These are phyloP conservation scores for Hydra vulgaris DNA, from an alignment of 30 jellyfish, hydroid and myxozoan genomes.

Conservation along the genomic window DNA sequence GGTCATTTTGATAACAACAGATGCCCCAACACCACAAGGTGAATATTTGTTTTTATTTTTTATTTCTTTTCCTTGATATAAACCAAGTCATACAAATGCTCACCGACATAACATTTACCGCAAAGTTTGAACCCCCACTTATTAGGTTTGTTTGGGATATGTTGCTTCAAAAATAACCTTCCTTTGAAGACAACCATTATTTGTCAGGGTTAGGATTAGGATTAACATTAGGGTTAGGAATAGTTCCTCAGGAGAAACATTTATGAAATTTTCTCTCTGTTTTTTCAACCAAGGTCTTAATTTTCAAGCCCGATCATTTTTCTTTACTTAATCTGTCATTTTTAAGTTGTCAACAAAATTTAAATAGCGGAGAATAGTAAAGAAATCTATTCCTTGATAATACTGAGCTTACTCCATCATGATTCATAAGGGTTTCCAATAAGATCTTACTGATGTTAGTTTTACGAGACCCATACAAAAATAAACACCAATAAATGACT, in stretches of 20 bases:
- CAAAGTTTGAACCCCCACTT: slow-evolving; percentile 29
- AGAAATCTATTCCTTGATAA: neutral
- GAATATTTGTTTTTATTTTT: neutral
- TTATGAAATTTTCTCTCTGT: slow-evolving; percentile 2
- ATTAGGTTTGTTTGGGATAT: slow-evolving; percentile 25
- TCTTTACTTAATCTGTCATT: slow-evolving; percentile 5
- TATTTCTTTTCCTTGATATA: slow-evolving; percentile 17
- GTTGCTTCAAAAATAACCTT: slow-evolving; percentile 5
- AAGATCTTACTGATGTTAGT: no score
- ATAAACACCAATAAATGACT: no score
- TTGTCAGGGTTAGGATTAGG: no score
- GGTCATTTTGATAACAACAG: slow-evolving; percentile 7
- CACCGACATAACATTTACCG: slow-evolving; percentile 20
- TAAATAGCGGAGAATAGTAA: slow-evolving; percentile 11
- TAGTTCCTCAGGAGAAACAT: slow-evolving; percentile 27
- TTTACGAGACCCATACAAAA: no score
- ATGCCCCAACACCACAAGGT: neutral
- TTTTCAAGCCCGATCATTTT: slow-evolving; percentile 14
- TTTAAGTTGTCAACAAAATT: slow-evolving; percentile 16
- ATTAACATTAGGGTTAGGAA: no score
- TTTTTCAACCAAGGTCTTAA: slow-evolving; percentile 10
- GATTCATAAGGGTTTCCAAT: neutral
- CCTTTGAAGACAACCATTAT: slow-evolving; percentile 34
- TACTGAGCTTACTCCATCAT: slow-evolving; percentile 5
- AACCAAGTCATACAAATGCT: slow-evolving; percentile 21